These are phyloP conservation scores for Bicyclus anynana DNA, from an alignment of 1,140 invertebrate genomes.

Conservation along the genomic window DNA sequence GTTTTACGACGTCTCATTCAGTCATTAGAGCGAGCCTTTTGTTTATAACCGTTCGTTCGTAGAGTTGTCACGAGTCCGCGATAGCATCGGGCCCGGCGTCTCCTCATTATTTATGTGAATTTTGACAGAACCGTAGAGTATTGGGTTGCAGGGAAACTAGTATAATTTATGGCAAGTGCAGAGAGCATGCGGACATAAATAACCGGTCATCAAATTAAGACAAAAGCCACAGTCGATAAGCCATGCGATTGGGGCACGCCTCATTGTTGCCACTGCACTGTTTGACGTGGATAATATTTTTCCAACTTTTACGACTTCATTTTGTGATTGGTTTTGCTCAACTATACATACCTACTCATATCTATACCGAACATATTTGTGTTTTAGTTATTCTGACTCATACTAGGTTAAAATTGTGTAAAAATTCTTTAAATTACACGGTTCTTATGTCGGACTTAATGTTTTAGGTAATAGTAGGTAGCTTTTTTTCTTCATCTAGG, in stretches of 20 bases:
- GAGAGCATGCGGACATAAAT: conserved; percentile 55
- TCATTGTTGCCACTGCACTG: conserved; percentile 54
- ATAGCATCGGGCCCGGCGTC: conserved; percentile 59
- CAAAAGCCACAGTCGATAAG: conserved; percentile 64
- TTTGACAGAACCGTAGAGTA: conserved; percentile 58
- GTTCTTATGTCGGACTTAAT: too few species aligned
- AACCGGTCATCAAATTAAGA: conserved; percentile 67
- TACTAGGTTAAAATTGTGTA: too few species aligned
- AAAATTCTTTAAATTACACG: too few species aligned
- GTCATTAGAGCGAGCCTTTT: conserved; percentile 64
- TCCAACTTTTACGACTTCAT: conserved; percentile 51
- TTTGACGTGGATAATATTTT: conserved; percentile 58
- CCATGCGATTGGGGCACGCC: conserved; percentile 53
- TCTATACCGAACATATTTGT: too few species aligned
- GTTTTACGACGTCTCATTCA: conserved; percentile 68
- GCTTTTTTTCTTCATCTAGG: too few species aligned
- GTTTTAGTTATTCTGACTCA: too few species aligned
- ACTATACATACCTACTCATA: not conserved
- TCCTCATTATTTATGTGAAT: conserved; percentile 73
- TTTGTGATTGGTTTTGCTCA: conserved; percentile 36
- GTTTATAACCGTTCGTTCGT: conserved; percentile 61
- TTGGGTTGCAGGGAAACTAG: conserved; percentile 54
- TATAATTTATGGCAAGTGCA: conserved; percentile 63
- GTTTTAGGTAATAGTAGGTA: too few species aligned
- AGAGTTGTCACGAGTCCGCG: conserved; percentile 50